A percentile compares a stretch with the other conserved stretches of the same genome.
phyloP scores from a whole-genome alignment of 2,888 invertebrate species.

The Netelia melanura region DNA sequence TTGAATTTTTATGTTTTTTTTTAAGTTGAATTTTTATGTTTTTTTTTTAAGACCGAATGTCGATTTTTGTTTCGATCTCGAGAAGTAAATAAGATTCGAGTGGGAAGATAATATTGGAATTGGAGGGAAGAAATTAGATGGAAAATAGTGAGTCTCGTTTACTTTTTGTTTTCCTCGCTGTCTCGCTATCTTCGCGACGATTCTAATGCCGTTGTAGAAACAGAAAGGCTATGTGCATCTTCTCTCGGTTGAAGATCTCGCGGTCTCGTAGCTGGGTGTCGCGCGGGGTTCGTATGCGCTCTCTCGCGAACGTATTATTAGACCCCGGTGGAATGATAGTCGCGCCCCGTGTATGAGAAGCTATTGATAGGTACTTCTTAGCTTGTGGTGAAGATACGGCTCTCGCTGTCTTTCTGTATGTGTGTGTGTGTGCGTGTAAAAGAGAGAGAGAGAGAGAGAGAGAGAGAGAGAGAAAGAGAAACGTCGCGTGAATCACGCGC shows the following conservation, averaged over 20 bases:
- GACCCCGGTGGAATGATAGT: conserved; percentile 82
- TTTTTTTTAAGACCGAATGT: no score
- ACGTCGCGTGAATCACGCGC: conserved; percentile 78
- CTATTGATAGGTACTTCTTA: conserved; percentile 80
- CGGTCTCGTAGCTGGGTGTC: conserved; percentile 39
- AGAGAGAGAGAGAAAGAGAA: conserved; percentile 70
- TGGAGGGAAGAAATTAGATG: conserved; percentile 6
- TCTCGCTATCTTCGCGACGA: not conserved
- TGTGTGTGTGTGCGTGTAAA: not conserved
- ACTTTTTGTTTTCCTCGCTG: conserved; percentile 25
- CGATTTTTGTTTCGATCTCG: no score
- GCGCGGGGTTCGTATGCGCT: conserved; percentile 56
- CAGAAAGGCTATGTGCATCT: conserved; percentile 34
- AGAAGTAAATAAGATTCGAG: no score
- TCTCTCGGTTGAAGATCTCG: conserved; percentile 35
- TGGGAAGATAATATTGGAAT: not conserved
- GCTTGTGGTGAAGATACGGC: conserved; percentile 53
- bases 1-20: no score
- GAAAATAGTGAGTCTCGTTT: conserved; percentile 8
- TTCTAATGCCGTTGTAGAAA: conserved; percentile 33
- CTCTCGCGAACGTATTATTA: conserved; percentile 79
- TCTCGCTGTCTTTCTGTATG: conserved; percentile 69
- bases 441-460: conserved; percentile 55
- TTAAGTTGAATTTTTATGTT: no score
- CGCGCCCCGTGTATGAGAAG: conserved; percentile 81